phyloP scores from a whole-genome alignment of 2,888 invertebrate genomes.

The Synergus itoensis region DNA sequence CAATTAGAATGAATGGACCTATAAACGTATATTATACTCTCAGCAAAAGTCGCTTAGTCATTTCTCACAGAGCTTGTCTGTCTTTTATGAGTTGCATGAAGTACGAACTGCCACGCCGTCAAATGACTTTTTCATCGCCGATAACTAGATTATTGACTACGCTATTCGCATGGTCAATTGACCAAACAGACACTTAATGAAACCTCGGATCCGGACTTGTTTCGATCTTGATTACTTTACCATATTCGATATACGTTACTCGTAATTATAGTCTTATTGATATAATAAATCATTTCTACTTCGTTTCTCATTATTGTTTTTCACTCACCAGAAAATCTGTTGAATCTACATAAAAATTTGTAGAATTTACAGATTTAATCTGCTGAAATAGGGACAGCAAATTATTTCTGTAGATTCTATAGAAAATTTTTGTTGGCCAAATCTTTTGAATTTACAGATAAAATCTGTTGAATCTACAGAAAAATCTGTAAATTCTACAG shows the following conservation, averaged over 20 bases:
- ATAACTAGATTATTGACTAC: constrained; percentile 29
- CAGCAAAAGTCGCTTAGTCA: constrained; percentile 41
- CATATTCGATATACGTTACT: not conserved
- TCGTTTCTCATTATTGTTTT: not conserved
- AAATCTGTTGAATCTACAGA: no score
- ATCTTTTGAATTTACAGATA: no score
- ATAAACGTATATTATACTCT: constrained; percentile 7
- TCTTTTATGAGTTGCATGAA: constrained; percentile 13
- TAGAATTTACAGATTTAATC: no score
- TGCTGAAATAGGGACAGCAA: no score
- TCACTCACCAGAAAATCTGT: not conserved
- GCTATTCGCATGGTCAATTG: constrained; percentile 22
- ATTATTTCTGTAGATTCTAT: no score
- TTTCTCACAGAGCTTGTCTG: not conserved
- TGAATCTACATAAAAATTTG: no score
- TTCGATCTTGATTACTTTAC: constrained; percentile 11
- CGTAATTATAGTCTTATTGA: constrained; percentile 13
- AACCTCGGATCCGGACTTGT: not conserved
- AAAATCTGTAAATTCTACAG: no score
- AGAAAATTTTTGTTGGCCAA: no score
- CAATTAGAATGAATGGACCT: constrained; percentile 50
- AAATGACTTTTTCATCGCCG: constrained; percentile 2
- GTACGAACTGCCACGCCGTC: not conserved
- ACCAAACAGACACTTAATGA: not conserved
- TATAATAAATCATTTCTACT: constrained; percentile 21